These are phyloP conservation scores for Podarcis raffonei DNA, from an alignment of 2,113 vertebrate genomes.

Conservation along the genomic window DNA sequence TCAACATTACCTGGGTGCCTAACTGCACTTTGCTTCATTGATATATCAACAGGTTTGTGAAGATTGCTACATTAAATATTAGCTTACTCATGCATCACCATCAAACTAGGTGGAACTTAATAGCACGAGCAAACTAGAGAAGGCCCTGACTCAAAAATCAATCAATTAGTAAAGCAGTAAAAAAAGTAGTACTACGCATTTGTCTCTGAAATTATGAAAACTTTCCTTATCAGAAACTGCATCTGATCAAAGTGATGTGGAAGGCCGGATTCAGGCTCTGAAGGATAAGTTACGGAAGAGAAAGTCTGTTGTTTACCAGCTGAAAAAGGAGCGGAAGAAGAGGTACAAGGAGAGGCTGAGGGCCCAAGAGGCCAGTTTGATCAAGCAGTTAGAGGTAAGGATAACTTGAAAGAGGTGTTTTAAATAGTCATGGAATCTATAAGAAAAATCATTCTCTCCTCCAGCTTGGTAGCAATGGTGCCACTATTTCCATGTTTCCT, in stretches of 20 bases:
- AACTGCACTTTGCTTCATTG: neutral
- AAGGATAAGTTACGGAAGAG: conserved; percentile 91
- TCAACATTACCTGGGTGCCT: neutral
- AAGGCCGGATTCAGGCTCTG: conserved; percentile 90
- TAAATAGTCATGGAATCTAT: too few relatives aligned
- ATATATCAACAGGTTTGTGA: neutral
- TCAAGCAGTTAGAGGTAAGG: conserved; percentile 92
- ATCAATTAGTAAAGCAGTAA: neutral
- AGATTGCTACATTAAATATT: neutral
- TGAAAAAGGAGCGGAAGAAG: conserved; percentile 95
- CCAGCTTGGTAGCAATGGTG: neutral
- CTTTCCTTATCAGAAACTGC: conserved; percentile 82
- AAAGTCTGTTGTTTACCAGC: conserved; percentile 89
- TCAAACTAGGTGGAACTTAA: neutral
- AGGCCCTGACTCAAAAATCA: neutral
- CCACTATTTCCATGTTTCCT: neutral
- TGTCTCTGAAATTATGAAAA: conserved; percentile 26
- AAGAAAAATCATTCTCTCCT: neutral
- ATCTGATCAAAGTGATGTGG: conserved; percentile 95
- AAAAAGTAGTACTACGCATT: too few relatives aligned
- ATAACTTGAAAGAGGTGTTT: neutral
- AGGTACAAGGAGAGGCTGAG: conserved; percentile 92
- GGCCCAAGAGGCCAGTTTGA: conserved; percentile 92
- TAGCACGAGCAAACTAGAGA: neutral
- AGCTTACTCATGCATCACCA: neutral